A percentile compares a stretch with the other conserved stretches of the same genome.
These are phyloP conservation scores for Eucera pruinosa DNA, from an alignment of 2,888 invertebrate genomes.

Conservation along the genomic window DNA sequence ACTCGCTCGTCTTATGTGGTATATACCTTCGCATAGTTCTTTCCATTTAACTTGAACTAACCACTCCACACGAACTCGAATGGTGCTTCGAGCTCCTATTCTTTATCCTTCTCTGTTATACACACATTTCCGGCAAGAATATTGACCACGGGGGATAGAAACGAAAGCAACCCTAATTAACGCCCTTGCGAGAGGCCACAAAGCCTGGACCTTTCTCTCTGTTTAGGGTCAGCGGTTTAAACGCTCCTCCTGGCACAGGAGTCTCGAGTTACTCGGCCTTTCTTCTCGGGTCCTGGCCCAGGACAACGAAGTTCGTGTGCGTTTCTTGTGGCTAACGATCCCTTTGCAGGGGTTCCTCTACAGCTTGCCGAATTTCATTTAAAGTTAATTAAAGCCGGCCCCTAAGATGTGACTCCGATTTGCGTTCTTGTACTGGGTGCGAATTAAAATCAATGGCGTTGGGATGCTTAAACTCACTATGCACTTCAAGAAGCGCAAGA, in stretches of 20 bases:
- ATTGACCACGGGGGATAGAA: constrained; percentile 37
- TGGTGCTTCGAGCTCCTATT: constrained; percentile 1
- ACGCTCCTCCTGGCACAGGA: constrained; percentile 61
- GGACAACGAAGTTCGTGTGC: constrained; percentile 27
- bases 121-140: constrained; percentile 59
- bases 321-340: constrained; percentile 39
- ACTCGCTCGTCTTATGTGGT: not conserved
- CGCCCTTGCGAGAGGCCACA: constrained; percentile 60
- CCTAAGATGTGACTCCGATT: not conserved
- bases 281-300: constrained; percentile 12
- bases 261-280: constrained; percentile 65
- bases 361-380: not conserved
- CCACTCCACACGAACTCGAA: constrained; percentile 26
- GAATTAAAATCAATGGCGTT: no score
- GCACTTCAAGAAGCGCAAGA: no score
- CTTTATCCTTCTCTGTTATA: not conserved
- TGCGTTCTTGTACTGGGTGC: not conserved
- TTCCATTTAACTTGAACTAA: constrained; percentile 35
- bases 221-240: constrained; percentile 74
- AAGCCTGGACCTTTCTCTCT: constrained; percentile 49
- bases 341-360: not conserved
- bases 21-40: constrained; percentile 7
- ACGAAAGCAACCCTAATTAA: constrained; percentile 67
- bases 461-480: no score
- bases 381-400: not conserved